Evolutionary conservation across 1,140 invertebrate genomes (phyloP).

Genomic region (Drosophila repleta): DNA sequence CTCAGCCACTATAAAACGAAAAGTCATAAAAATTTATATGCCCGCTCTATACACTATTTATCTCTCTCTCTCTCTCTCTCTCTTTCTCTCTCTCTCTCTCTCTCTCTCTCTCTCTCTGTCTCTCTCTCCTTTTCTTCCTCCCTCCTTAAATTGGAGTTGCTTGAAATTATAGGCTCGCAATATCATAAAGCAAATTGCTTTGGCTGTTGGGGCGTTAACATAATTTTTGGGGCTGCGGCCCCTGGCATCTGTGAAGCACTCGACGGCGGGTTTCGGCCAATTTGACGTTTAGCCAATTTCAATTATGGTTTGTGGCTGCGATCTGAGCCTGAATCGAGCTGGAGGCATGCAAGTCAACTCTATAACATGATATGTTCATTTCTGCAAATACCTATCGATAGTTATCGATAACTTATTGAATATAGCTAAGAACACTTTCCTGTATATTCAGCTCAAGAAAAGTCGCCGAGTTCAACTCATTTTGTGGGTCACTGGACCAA

Average conservation of each 20-base stretch:
- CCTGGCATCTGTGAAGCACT: background rate
- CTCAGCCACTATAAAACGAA: too few relatives aligned
- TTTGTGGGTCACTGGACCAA: conserved; percentile 23
- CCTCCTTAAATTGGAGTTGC: background rate
- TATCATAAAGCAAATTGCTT: conserved; percentile 15
- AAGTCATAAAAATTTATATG: background rate
- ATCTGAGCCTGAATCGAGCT: background rate
- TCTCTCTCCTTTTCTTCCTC: background rate
- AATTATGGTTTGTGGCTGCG: conserved; percentile 54
- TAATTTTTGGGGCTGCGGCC: conserved; percentile 13
- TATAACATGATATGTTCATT: too few relatives aligned
- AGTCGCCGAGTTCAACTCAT: too few relatives aligned
- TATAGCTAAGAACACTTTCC: too few relatives aligned
- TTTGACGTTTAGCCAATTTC: conserved; percentile 59
- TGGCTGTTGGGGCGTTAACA: conserved; percentile 8
- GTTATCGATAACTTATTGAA: background rate
- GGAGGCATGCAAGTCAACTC: too few relatives aligned
- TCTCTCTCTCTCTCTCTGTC: background rate
- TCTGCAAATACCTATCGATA: background rate
- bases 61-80: background rate
- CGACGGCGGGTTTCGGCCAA: conserved; percentile 19
- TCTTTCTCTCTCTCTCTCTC: background rate
- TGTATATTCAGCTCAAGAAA: too few relatives aligned
- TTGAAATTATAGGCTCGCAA: background rate
- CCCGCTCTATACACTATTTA: background rate